Conservation (phyloP, 1,140 invertebrate species). For the Hydropsyche tenuis region DNA sequence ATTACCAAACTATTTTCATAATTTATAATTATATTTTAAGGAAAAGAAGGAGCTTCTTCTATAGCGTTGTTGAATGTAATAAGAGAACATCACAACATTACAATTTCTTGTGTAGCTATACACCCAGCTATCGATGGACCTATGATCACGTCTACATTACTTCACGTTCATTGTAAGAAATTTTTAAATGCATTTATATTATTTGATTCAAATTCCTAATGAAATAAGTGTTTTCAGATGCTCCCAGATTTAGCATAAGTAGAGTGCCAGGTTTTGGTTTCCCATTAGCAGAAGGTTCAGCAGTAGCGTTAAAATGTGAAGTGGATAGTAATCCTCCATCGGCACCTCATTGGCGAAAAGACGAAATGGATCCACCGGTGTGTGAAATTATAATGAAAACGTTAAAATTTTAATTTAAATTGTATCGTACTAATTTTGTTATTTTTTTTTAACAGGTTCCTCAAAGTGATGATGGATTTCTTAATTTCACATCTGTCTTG, state of each 20-base stretch:
- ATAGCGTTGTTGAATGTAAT: constrained; percentile 71
- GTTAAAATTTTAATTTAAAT: no score
- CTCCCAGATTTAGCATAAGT: constrained; percentile 88
- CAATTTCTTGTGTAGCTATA: constrained; percentile 74
- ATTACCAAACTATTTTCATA: not conserved
- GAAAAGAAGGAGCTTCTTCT: constrained; percentile 62
- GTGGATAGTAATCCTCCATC: constrained; percentile 89
- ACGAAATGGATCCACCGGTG: constrained; percentile 68
- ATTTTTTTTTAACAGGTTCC: not conserved
- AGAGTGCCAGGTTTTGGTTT: constrained; percentile 88
- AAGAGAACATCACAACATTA: constrained; percentile 76
- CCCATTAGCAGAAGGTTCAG: constrained; percentile 81
- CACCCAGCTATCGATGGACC: constrained; percentile 72
- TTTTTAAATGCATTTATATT: no score
- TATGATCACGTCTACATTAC: constrained; percentile 73
- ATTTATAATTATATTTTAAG: not conserved
- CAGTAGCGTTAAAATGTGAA: constrained; percentile 86
- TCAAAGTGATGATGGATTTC: constrained; percentile 75
- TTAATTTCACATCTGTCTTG: constrained; percentile 79
- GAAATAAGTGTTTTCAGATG: constrained; percentile 69
- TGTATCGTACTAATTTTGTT: not conserved
- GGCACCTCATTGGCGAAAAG: constrained; percentile 83
- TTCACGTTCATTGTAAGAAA: constrained; percentile 84
- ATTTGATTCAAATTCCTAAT: not conserved
- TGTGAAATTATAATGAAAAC: not conserved